Percentiles rank a stretch among this genome's conserved stretches.
Conservation (phyloP, 1,140 invertebrate genomes). For the Drosophila lini region DNA sequence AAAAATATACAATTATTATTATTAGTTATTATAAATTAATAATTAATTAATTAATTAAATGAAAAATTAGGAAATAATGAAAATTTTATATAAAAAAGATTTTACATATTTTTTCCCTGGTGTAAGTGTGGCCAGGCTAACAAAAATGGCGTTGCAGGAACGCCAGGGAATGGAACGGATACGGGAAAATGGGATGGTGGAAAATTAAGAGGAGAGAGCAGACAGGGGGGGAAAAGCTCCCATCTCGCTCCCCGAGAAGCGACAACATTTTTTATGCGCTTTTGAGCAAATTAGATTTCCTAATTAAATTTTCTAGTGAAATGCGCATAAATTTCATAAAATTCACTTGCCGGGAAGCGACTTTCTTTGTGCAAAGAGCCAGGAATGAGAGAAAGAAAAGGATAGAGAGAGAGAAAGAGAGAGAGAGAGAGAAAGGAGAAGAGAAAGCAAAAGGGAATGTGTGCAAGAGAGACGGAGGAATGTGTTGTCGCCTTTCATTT, state of each 20-base stretch:
- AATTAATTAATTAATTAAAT: too few relatives aligned
- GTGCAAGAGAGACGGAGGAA: not conserved
- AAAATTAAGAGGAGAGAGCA: not conserved
- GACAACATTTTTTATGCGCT: slow-evolving; percentile 83
- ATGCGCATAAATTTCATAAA: slow-evolving; percentile 83
- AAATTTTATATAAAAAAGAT: not conserved
- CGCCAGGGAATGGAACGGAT: slow-evolving; percentile 15
- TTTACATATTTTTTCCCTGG: not conserved
- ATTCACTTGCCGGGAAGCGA: slow-evolving; percentile 51
- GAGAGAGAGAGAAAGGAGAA: not conserved
- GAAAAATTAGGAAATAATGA: too few relatives aligned
- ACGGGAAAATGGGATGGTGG: not conserved
- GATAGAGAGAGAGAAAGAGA: too few relatives aligned
- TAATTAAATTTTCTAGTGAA: slow-evolving; percentile 84
- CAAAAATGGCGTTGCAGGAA: slow-evolving; percentile 56
- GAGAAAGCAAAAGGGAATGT: not conserved
- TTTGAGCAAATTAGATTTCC: slow-evolving; percentile 84
- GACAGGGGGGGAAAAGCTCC: not conserved
- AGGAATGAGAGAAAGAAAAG: not conserved
- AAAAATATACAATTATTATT: too few relatives aligned
- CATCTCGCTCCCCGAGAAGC: slow-evolving; percentile 13
- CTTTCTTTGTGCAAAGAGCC: not conserved
- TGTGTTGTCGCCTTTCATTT: slow-evolving; percentile 70
- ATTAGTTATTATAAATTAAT: too few relatives aligned
- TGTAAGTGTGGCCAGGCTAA: slow-evolving; percentile 28